phyloP scores from a whole-genome alignment of 2,888 invertebrate species.

The Periphyllus acericola region DNA sequence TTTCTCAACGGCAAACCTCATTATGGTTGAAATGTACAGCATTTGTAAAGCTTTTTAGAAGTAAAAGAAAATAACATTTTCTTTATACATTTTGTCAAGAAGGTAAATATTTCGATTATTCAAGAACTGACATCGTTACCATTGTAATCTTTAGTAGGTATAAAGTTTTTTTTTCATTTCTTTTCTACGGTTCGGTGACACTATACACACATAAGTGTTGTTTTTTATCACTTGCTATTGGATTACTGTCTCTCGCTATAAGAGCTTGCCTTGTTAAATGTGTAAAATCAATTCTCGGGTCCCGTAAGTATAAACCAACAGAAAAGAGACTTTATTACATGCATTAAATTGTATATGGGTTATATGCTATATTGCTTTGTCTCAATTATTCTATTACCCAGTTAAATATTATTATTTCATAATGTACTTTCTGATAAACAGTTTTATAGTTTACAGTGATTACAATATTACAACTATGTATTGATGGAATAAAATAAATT shows the following conservation, averaged over 20 bases:
- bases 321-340: background rate
- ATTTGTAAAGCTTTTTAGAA: background rate
- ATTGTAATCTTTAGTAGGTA: conserved; percentile 23
- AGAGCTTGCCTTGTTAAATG: background rate
- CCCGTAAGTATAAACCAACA: background rate
- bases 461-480: no score
- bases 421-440: background rate
- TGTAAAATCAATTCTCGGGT: conserved; percentile 16
- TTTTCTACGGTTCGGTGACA: background rate
- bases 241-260: background rate
- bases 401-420: background rate
- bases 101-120: conserved; percentile 40
- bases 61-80: conserved; percentile 12
- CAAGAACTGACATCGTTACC: background rate
- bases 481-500: no score
- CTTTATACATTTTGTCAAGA: background rate
- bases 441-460: no score
- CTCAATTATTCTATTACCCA: background rate
- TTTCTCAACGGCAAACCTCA: background rate
- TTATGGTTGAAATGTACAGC: background rate
- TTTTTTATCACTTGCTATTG: conserved; percentile 22
- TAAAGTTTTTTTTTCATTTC: conserved; percentile 1
- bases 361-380: background rate
- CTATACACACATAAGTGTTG: background rate
- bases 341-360: background rate